Percentiles rank a stretch among this genome's conserved stretches.
Evolutionary conservation across 2,888 invertebrate genomes (phyloP).

Genomic region (Metellina segmentata): DNA sequence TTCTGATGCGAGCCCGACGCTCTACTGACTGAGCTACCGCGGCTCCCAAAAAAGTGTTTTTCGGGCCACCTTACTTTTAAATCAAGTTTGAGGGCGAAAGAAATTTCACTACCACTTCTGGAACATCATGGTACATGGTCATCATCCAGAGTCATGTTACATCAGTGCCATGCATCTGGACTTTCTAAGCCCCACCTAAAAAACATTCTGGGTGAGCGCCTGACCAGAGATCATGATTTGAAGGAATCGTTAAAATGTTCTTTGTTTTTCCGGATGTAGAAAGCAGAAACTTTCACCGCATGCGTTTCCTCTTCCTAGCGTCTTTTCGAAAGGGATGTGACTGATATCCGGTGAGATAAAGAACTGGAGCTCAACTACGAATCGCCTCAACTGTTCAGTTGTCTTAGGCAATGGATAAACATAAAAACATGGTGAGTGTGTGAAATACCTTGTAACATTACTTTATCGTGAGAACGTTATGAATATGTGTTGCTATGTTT

Average conservation of each 20-base stretch:
- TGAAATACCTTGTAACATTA: not conserved
- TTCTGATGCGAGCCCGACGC: too few species aligned
- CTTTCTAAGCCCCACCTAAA: too few species aligned
- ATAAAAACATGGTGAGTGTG: constrained; percentile 4
- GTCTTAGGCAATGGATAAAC: constrained; percentile 9
- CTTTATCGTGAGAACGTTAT: not conserved
- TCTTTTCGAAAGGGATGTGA: constrained; percentile 49
- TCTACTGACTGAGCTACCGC: too few species aligned
- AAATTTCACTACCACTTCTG: too few species aligned
- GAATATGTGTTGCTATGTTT: too few species aligned
- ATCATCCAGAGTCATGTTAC: too few species aligned
- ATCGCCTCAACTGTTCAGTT: not conserved
- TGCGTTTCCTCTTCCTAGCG: not conserved
- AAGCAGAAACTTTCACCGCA: not conserved
- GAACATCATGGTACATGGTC: too few species aligned
- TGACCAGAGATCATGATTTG: not conserved
- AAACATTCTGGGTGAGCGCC: too few species aligned
- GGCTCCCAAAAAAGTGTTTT: too few species aligned
- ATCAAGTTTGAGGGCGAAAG: too few species aligned
- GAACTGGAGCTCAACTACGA: not conserved
- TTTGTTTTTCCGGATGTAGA: not conserved
- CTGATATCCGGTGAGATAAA: constrained; percentile 64
- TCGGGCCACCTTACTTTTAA: too few species aligned
- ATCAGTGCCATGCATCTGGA: too few species aligned
- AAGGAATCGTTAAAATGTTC: not conserved